Evolutionary conservation across 2,113 vertebrate species (phyloP), one percentile per base, ranked within the genome.

Genomic region (Fukomys damarensis): DNA sequence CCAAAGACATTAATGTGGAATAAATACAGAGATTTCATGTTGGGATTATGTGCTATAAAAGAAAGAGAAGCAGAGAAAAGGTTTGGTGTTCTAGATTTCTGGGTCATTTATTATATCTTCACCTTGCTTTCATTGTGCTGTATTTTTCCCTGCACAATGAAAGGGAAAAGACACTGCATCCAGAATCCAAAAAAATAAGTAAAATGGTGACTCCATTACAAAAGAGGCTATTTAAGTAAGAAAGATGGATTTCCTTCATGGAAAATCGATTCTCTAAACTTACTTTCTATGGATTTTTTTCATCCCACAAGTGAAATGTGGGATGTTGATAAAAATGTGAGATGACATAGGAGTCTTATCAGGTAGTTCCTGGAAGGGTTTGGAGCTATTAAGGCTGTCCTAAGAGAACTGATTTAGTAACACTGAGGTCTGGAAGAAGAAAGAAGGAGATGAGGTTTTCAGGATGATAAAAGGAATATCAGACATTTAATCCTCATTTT

Each of bases 231-330:
- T 94, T 93, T 96, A 94, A 77, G 66, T 96, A 94, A 97, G 52
- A 96, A 96, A 96, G 95, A 97, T 89, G 85, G 85, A 94, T 96
- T 91, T 26, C 2, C 12, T 97, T 95, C 74, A 93, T 66, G 49
- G 77, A 46, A 96, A 96, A 96, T 97, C 93, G 97, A 94, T 98
- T 95, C 59, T 95, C 43, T 95, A 96, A 96, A 91, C 79, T 96
- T 41, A 61, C 56, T 96, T 96, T 91, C 66, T 95, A 96, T 96
- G 82, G 95, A 93, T 97, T 97, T 97, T 59, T 96, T 52, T 95
- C 46, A 93, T 86, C 83, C 68, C 95, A 95, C 72, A 70, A 89
- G 91, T 97, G 96, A 97, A 96, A 94, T 91, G 46, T 89, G 86
- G 32, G 26, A 90, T 95, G 30, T 70, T 93, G 56, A 96, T 10